Base-by-base conservation (phyloP, 2,113 vertebrate genomes). In the Phainopepla nitens region DNA sequence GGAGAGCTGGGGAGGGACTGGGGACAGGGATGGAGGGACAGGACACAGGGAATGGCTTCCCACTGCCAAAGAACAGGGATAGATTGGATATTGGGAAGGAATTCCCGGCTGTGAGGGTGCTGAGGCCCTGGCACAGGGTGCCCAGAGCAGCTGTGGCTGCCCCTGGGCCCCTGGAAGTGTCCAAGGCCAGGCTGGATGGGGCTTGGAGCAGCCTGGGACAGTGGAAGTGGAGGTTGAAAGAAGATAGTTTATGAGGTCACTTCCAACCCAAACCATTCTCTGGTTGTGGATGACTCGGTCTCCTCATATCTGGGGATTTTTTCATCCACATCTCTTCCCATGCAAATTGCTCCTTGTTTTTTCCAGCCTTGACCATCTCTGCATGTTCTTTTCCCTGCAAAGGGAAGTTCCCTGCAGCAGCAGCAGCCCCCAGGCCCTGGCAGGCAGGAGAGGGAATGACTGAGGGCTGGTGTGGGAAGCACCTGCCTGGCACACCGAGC, bases 81-180 rank as follows among this genome's bases (percentile, higher is more conserved):
- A 0, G 39, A 11, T 53, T 39, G 28, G 23, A 28, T 11, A 47
- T 9, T 61, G 47, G 23, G 13, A 3, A 3, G 33, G 2, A 78
- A 69, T 49, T 42, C 0, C 1, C 25, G 1, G 0, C 25, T 51
- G 14, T 0, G 25, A 66, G 25, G n/a, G 53, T 27, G 53, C 3
- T 0, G 0, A 58, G 53, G 21, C 23, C 39, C 84, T 61, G 54
- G 54, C 64, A 61, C 54, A 54, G 39, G 33, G 19, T 61, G 54
- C 47, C 64, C 73, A 70, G 56, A 78, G 47, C 1, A 87, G 64
- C 56, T 70, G 73, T 3, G 49, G 56, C 49, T 88, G 75, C 25
- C 35, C n/a, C 66, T 62, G 81, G 33, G 71, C 56, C 75, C 49
- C 65, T 87, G 75, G n/a, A 0, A 56, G 29, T 56, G 85, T 0